Percentiles rank a stretch among this genome's conserved stretches.
Evolutionary conservation across 2,888 invertebrate species (phyloP).

Genomic region (Halictus ligatus): DNA sequence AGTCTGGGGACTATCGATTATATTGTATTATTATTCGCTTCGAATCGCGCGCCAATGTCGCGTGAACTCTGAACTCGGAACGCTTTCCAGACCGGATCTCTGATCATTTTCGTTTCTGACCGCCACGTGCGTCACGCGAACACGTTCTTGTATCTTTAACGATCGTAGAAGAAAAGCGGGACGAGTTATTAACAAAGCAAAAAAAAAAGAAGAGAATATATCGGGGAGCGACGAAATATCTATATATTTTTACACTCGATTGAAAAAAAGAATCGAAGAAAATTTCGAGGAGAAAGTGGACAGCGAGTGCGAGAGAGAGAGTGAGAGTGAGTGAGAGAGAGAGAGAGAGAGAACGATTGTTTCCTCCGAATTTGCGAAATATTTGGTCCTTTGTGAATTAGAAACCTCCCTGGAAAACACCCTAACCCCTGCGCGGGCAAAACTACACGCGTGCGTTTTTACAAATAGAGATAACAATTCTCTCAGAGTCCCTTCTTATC

Average conservation of each 20-base stretch:
- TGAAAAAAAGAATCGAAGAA: conserved; percentile 49
- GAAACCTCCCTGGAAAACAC: conserved; percentile 10
- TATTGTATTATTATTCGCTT: neutral
- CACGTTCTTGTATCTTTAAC: conserved; percentile 23
- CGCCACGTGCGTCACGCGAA: neutral
- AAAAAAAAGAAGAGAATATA: conserved; percentile 25
- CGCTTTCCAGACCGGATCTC: neutral
- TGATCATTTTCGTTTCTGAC: neutral
- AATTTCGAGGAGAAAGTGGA: conserved; percentile 59
- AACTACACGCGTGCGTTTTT: conserved; percentile 36
- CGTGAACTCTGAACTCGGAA: neutral
- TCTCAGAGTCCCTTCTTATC: neutral
- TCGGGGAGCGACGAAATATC: conserved; percentile 58
- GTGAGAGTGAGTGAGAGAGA: conserved; percentile 39
- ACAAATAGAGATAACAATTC: neutral
- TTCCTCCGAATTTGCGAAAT: conserved; percentile 57
- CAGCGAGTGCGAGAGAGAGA: conserved; percentile 25
- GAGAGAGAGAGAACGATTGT: conserved; percentile 28
- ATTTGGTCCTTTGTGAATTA: conserved; percentile 36
- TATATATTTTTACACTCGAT: conserved; percentile 67
- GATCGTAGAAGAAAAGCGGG: conserved; percentile 41
- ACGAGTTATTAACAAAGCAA: conserved; percentile 12
- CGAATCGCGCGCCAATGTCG: neutral
- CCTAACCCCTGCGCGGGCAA: conserved; percentile 19
- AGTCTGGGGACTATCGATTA: neutral